Evolutionary conservation across 2,797 vertebrate species (phyloP), one percentile per base, ranked within the genome.

Genomic region (Diceros bicornis): DNA sequence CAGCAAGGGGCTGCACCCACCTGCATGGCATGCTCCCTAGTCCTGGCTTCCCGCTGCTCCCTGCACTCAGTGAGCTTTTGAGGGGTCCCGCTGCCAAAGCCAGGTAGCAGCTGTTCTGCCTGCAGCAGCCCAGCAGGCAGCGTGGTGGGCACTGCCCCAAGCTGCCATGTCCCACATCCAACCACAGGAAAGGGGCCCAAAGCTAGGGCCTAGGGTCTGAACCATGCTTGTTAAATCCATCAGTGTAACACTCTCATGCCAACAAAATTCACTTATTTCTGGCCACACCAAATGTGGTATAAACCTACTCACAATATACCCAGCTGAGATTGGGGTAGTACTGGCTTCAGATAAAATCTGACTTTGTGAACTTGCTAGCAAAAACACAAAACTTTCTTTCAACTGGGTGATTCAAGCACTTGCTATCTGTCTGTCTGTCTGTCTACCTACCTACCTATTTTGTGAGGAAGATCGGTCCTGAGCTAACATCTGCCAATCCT

Each of bases 141-240:
- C 23, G 23, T 2, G 2, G 47, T 0, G 7, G 47, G 50, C 29
- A 21, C 10, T 9, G 25, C n/a, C 29, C 0, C 1, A 16, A 4
- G 66, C 25, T 17, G 0, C 29, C 11, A 1, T 2, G 47, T 64
- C 41, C 41, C 64, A 52, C 4, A 0, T 29, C 6, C 41, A 34
- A 12, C 61, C 59, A 25, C 25, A 17, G 32, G 7, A 64, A 61
- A 55, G 52, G 23, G 17, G 21, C 18, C 29, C 62, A 21, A 57
- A 37, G 78, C 34, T 1, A 7, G 0, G 1, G 52, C 64, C 68
- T 4, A 7, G 0, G 2, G 52, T 71, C 68, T 4, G n/a, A 55
- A 34, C 32, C 23, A 12, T 0, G 5, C 32, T 6, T 3, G 10
- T 27, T 17, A 11, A 1, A 32, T 5, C n/a, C 32, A 50, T 6